Conservation (phyloP, 2,888 invertebrate species). For the Agrochola lychnidis region DNA sequence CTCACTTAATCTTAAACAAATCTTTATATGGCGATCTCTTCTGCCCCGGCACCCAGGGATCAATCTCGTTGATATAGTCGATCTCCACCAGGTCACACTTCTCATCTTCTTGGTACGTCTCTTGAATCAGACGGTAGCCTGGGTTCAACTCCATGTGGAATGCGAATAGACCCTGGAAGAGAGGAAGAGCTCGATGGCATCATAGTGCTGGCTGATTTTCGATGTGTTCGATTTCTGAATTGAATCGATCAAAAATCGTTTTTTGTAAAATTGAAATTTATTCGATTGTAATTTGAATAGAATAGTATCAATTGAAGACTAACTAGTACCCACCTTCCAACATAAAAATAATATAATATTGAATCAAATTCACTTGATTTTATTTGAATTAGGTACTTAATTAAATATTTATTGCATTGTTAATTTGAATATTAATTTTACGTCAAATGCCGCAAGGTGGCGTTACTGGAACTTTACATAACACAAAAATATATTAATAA, state of each 20-base stretch:
- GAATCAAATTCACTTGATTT: neutral
- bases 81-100: slow-evolving; percentile 92
- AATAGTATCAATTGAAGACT: neutral
- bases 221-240: neutral
- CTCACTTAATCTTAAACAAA: slow-evolving; percentile 90
- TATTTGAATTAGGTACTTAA: neutral
- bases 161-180: slow-evolving; percentile 87
- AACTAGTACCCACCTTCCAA: no score
- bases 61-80: slow-evolving; percentile 88
- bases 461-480: neutral
- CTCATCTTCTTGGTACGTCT: slow-evolving; percentile 91
- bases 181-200: neutral
- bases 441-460: neutral
- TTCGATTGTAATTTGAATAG: neutral
- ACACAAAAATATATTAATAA: neutral
- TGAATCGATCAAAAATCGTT: neutral
- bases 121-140: slow-evolving; percentile 90
- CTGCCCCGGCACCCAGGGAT: slow-evolving; percentile 89
- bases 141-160: slow-evolving; percentile 91
- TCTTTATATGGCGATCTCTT: slow-evolving; percentile 90
- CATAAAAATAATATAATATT: neutral
- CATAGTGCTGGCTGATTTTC: neutral
- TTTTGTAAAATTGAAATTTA: neutral
- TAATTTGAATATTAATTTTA: neutral
- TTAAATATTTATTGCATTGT: neutral